phyloP scores from a whole-genome alignment of 1,140 invertebrate species.

The Cotesia vestalis region DNA sequence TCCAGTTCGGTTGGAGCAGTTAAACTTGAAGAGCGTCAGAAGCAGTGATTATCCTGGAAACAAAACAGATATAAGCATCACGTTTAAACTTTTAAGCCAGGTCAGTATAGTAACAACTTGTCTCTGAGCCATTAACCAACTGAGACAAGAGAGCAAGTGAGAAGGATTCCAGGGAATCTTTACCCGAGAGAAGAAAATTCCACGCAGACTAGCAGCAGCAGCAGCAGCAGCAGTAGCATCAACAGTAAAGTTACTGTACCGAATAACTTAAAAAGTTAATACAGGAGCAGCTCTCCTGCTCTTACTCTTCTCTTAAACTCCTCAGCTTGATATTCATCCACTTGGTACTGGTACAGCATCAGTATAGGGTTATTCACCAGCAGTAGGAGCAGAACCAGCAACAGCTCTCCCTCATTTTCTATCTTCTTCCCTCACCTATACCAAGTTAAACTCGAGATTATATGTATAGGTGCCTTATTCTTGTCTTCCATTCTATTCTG shows the following conservation, averaged over 20 bases:
- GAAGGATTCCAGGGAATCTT: conserved; percentile 22
- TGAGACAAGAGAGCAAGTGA: conserved; percentile 22
- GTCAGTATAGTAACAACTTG: conserved; percentile 9
- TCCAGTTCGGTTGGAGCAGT: too few relatives aligned
- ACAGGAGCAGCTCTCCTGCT: background rate
- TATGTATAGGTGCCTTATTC: background rate
- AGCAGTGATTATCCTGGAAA: background rate
- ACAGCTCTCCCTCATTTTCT: too few relatives aligned
- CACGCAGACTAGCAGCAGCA: background rate
- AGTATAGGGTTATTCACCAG: background rate
- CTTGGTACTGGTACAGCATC: background rate
- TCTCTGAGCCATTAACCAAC: conserved; percentile 19
- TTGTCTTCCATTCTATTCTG: background rate
- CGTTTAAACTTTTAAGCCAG: background rate
- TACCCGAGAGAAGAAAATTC: conserved; percentile 8
- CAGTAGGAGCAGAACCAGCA: conserved; percentile 7
- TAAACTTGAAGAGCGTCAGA: too few relatives aligned
- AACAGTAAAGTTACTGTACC: background rate
- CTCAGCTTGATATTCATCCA: too few relatives aligned
- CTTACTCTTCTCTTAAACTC: too few relatives aligned
- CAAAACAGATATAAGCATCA: background rate
- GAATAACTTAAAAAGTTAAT: conserved; percentile 29
- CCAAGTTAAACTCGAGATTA: background rate
- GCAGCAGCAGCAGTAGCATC: background rate
- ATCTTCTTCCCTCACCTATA: background rate